Evolutionary conservation across 1,140 invertebrate genomes (phyloP), one percentile per base, ranked within the genome.

Genomic region (Bombus sibiricus): DNA sequence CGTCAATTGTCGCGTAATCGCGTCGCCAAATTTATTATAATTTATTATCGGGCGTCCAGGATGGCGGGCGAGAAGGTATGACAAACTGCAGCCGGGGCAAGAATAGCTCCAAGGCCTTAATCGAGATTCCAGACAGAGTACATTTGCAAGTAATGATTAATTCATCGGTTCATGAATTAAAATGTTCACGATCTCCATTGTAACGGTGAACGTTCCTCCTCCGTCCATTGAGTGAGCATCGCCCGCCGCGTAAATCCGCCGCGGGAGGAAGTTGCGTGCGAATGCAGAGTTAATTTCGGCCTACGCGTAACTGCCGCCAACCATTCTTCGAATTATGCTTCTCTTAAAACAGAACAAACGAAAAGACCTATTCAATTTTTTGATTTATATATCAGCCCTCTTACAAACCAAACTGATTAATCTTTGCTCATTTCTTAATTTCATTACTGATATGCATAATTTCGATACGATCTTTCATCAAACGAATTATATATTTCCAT

Each of bases 151-250:
- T 81, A 81, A 91, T 91, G 89, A 90, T 86, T 90, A 90, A 91
- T 91, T 91, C 89, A 91, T 91, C 81, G 89, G 77, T 88, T 91
- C 89, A 90, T 91, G 89, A 91, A 91, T 91, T 90, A 91, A 91
- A 90, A 91, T 88, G 83, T 91, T 91, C 89, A 91, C 89, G 89
- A 91, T 91, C 86, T 88, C 86, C 83, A 90, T 91, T 91, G 89
- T 91, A 91, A 90, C 88, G 86, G 88, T 90, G 89, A 90, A 91
- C 82, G 77, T 69, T 66, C 73, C 78, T 64, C 73, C 78, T 73
- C 69, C 79, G 53, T 64, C 86, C 83, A 90, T 90, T 83, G 79
- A 85, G 81, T 62, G 85, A 41, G 74, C 79, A 41, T 62, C 41
- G 83, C 57, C 53, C 86, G 62, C 66, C 83, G 83, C 83, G 75